A percentile compares a stretch with the other conserved stretches of the same genome.
phyloP scores from a whole-genome alignment of 2,797 vertebrate genomes.

The Benthosema pterotum region DNA sequence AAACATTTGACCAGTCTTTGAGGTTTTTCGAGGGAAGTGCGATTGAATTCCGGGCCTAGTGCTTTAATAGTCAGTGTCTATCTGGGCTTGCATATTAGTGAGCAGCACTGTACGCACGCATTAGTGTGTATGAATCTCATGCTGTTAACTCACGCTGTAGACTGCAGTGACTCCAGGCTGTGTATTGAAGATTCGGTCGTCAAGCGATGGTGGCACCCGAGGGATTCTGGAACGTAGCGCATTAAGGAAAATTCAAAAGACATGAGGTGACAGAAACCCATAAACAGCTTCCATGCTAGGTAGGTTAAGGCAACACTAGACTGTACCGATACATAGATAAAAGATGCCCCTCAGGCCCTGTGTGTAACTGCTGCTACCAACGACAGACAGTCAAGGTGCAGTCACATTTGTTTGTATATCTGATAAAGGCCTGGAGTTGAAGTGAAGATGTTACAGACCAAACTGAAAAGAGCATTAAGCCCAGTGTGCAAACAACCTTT shows the following conservation, averaged over 20 bases:
- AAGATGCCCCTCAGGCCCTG: no score
- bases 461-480: constrained; percentile 6
- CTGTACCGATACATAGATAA: no score
- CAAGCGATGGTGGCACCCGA: constrained; percentile 78
- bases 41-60: no score
- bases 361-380: background rate
- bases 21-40: no score
- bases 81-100: no score
- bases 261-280: constrained; percentile 44
- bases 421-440: background rate
- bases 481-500: background rate
- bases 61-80: no score
- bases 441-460: constrained; percentile 1
- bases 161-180: constrained; percentile 81
- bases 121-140: background rate
- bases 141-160: constrained; percentile 79
- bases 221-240: constrained; percentile 68
- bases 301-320: constrained; percentile 1
- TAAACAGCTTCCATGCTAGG: constrained; percentile 17
- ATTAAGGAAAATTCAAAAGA: constrained; percentile 70
- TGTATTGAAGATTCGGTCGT: constrained; percentile 80
- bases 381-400: constrained; percentile 1
- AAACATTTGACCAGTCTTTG: no score
- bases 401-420: background rate
- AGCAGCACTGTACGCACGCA: constrained; percentile 17